phyloP scores from a whole-genome alignment of 2,113 vertebrate species.

The Leucoraja erinaceus region DNA sequence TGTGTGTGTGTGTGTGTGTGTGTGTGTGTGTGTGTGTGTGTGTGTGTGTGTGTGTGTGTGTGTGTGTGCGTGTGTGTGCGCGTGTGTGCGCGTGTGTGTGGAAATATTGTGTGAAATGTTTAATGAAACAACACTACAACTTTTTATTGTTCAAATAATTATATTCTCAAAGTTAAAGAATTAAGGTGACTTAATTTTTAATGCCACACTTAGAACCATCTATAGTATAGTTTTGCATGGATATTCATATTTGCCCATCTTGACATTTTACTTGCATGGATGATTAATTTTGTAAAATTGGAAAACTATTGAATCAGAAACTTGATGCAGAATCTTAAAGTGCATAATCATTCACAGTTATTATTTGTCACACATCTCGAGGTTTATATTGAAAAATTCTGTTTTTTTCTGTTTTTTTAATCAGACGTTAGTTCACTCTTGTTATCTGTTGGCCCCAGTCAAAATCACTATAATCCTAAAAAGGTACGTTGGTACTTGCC shows the following conservation, averaged over 20 bases:
- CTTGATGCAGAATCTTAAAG: neutral
- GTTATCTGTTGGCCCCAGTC: neutral
- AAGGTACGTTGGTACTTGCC: neutral
- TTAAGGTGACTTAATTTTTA: neutral
- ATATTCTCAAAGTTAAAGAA: too few species aligned
- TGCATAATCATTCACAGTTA: neutral
- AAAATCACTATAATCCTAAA: neutral
- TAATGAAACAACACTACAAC: neutral
- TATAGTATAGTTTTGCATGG: neutral
- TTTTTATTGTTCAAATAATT: neutral
- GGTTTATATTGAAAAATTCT: neutral
- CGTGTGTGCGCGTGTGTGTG: too few species aligned
- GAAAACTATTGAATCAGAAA: neutral
- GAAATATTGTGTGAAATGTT: neutral
- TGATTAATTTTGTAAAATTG: neutral
- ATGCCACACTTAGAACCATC: neutral
- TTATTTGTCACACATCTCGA: neutral
- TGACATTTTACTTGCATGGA: neutral
- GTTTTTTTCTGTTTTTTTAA: neutral
- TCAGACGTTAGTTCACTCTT: neutral
- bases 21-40: too few species aligned
- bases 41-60: too few species aligned
- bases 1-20: too few species aligned
- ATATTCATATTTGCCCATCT: neutral
- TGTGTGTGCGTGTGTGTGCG: too few species aligned